These are phyloP conservation scores for Brenthis daphne DNA, from an alignment of 2,888 invertebrate genomes.

Conservation along the genomic window DNA sequence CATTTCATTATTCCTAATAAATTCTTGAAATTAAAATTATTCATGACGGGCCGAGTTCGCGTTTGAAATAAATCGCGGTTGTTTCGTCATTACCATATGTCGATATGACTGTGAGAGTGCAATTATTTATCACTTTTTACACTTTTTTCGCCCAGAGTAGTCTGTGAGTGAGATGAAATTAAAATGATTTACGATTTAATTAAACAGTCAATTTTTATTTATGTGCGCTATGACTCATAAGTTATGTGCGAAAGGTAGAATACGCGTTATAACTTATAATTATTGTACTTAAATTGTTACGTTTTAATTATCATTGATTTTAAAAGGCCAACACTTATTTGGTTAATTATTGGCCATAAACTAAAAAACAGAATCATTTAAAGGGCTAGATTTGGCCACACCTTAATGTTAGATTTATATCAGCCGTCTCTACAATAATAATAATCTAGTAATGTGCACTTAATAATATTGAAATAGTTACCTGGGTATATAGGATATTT, in stretches of 20 bases:
- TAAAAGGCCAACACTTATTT: neutral
- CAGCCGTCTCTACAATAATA: conserved; percentile 4
- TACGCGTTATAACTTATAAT: conserved; percentile 1
- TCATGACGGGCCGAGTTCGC: conserved; percentile 28
- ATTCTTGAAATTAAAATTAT: conserved; percentile 33
- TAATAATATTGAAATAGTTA: neutral
- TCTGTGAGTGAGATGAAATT: conserved; percentile 36
- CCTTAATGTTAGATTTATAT: conserved; percentile 12
- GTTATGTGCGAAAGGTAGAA: conserved; percentile 5
- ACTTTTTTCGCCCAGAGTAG: conserved; percentile 34
- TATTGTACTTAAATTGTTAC: neutral
- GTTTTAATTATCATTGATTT: conserved; percentile 9
- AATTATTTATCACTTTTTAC: conserved; percentile 35
- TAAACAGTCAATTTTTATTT: conserved; percentile 39
- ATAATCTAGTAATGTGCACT: conserved; percentile 10
- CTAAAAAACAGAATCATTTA: neutral
- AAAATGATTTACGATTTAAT: conserved; percentile 44
- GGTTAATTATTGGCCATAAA: conserved; percentile 1
- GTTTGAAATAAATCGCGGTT: conserved; percentile 37
- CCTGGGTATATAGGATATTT: no score
- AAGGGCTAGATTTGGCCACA: neutral
- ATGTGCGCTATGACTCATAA: conserved; percentile 22
- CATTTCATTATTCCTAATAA: conserved; percentile 31
- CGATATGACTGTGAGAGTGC: conserved; percentile 37
- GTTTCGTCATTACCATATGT: conserved; percentile 40